Percentiles rank a stretch among this genome's conserved stretches.
Evolutionary conservation across 1,140 invertebrate species (phyloP).

Genomic region (Leptinotarsa undecemlineata): DNA sequence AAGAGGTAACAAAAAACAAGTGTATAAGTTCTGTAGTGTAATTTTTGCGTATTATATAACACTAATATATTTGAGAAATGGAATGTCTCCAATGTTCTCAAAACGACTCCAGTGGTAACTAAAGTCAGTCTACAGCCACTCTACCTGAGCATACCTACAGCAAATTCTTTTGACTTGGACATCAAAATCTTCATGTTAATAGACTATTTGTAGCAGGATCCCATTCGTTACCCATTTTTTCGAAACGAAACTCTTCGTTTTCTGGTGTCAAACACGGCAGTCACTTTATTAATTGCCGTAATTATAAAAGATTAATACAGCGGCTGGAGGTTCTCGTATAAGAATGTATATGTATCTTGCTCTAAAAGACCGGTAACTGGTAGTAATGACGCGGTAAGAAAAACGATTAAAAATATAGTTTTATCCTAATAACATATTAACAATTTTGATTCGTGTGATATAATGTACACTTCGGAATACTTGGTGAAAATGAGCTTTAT

Average conservation of each 20-base stretch:
- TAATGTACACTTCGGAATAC: too few relatives aligned
- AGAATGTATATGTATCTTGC: not conserved
- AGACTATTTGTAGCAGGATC: not conserved
- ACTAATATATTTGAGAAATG: too few relatives aligned
- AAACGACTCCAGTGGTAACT: too few relatives aligned
- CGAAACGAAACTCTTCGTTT: constrained; percentile 1
- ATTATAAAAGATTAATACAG: constrained; percentile 20
- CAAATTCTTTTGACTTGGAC: not conserved
- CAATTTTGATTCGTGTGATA: too few relatives aligned
- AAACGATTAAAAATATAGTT: not conserved
- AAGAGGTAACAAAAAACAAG: too few relatives aligned
- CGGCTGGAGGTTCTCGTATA: constrained; percentile 9
- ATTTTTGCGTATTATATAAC: too few relatives aligned
- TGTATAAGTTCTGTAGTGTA: too few relatives aligned
- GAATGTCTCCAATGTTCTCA: too few relatives aligned
- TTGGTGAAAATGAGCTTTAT: too few relatives aligned
- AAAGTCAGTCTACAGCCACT: too few relatives aligned
- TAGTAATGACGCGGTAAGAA: not conserved
- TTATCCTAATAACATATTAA: not conserved
- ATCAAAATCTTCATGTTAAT: constrained; percentile 4
- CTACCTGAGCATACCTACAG: too few relatives aligned
- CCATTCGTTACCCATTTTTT: constrained; percentile 3
- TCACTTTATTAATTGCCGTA: constrained; percentile 16
- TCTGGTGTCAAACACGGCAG: constrained; percentile 2
- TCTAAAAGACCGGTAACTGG: constrained; percentile 15